Percentiles rank a stretch among this genome's conserved stretches.
Conservation (phyloP, 2,113 vertebrate genomes). For the Polyodon spathula region DNA sequence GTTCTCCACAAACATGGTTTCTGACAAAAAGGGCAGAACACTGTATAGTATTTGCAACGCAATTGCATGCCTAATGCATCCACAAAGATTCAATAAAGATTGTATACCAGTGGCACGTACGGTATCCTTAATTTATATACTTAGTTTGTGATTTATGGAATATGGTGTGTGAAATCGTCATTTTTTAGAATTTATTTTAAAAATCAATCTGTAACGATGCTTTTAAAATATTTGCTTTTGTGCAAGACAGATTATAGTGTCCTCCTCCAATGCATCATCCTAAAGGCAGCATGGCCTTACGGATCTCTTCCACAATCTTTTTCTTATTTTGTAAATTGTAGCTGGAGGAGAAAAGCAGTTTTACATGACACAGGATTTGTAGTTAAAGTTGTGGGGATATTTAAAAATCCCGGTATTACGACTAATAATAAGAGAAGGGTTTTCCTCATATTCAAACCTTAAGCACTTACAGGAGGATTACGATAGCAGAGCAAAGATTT, state of each 20-base stretch:
- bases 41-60: too few relatives aligned
- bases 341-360: too few relatives aligned
- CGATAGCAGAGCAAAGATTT: slow-evolving; percentile 34
- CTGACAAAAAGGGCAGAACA: too few relatives aligned
- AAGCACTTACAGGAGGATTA: slow-evolving; percentile 41
- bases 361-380: too few relatives aligned
- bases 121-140: neutral
- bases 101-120: too few relatives aligned
- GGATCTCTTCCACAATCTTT: neutral
- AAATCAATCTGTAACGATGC: slow-evolving; percentile 17
- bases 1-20: too few relatives aligned
- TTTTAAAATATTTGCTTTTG: slow-evolving; percentile 12
- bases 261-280: slow-evolving; percentile 7
- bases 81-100: too few relatives aligned
- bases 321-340: slow-evolving; percentile 6
- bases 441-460: slow-evolving; percentile 33
- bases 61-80: too few relatives aligned
- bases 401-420: slow-evolving; percentile 39
- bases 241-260: slow-evolving; percentile 9
- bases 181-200: slow-evolving; percentile 11
- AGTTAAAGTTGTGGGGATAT: neutral
- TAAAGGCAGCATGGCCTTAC: neutral
- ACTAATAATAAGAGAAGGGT: slow-evolving; percentile 41
- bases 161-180: slow-evolving; percentile 11
- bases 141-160: slow-evolving; percentile 5